Evolutionary conservation across 1,140 invertebrate genomes (phyloP), one percentile per base, ranked within the genome.

Genomic region (Fopius arisanus): DNA sequence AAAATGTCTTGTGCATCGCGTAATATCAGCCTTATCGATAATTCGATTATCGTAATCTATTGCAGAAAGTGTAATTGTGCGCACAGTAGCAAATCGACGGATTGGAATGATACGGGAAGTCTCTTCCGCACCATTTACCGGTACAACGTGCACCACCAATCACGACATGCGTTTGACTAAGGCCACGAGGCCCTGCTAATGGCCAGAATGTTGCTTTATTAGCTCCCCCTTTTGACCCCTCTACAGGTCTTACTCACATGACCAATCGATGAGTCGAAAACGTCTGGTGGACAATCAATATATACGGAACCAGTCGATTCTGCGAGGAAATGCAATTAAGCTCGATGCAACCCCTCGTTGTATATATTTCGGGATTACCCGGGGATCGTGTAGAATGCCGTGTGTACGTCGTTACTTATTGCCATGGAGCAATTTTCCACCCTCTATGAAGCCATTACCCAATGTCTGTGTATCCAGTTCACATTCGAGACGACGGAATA

Each of bases 271-370:
- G 74, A 76, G 72, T 76, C 72, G 72, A 65, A n/a, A 76, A 71
- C 77, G 75, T 78, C 77, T 78, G 77, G 71, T 76, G 54, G 66
- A 37, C 62, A 54, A 48, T 33, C 19, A 59, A 41, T 70, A 41
- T 63, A 41, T 63, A 67, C 21, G 9, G 43, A 19, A 51, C 54
- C 71, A 71, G 75, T 73, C 70, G 75, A 75, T 75, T 76, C 74
- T 48, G 67, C 54, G 65, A 78, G 77, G 67, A 76, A 78, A 76
- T 71, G 77, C 72, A 78, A 78, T 78, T 78, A 78, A 78, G 75
- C 71, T 54, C 9, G 10, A 29, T 62, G 48, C 26, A 65, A 40
- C 70, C 69, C 59, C 54, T 31, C 21, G 12, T 16, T 29, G 33
- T 66, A 26, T 69, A 75, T 75, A 75, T 77, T 76, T 73, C 48